Conservation (phyloP, 2,113 vertebrate genomes). For the Pristiophorus japonicus region DNA sequence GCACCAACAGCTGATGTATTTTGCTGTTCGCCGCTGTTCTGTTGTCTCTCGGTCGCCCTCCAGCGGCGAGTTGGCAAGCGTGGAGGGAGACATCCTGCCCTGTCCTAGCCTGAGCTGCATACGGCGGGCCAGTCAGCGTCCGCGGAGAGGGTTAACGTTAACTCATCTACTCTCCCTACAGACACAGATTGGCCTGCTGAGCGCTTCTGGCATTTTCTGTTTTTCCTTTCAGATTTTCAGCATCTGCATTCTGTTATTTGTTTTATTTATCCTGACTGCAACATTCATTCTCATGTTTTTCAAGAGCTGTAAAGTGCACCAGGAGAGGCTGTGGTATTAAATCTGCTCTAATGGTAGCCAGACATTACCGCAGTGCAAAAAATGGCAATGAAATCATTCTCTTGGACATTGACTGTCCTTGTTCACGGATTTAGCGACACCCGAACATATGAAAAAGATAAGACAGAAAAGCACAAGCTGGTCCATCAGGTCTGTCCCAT, state of each 20-base stretch:
- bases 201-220: not conserved
- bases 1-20: not conserved
- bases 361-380: not conserved
- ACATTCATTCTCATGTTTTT: not conserved
- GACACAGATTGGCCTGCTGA: not conserved
- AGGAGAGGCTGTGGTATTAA: not conserved
- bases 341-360: not conserved
- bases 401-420: no score
- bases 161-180: not conserved
- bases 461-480: no score
- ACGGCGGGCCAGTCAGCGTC: not conserved
- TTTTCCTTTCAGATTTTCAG: not conserved
- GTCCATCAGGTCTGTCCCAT: no score
- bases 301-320: not conserved
- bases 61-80: not conserved
- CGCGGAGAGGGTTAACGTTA: not conserved
- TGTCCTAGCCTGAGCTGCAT: no score
- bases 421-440: no score
- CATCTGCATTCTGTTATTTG: not conserved
- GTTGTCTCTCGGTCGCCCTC: not conserved
- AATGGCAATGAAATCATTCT: no score
- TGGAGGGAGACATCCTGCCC: not conserved
- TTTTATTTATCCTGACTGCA: not conserved
- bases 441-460: no score
- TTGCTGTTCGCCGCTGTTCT: not conserved